Evolutionary conservation across 2,113 vertebrate genomes (phyloP).

Genomic region (Hirundichthys speculiger): DNA sequence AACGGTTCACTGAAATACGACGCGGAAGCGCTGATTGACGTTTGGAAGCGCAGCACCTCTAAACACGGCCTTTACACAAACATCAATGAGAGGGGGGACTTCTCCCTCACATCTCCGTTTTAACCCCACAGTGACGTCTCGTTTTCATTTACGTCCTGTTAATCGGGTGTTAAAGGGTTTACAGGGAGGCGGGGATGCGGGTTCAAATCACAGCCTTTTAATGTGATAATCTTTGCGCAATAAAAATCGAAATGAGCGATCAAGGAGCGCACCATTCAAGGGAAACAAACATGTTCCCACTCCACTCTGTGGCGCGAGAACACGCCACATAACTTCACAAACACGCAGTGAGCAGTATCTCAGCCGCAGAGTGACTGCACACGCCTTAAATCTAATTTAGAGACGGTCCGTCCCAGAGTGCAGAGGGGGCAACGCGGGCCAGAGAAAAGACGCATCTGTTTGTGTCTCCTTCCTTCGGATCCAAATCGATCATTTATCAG

Average conservation of each 20-base stretch:
- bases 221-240: slow-evolving; percentile 18
- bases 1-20: slow-evolving; percentile 88
- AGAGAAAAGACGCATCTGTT: slow-evolving; percentile 72
- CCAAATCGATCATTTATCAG: slow-evolving; percentile 81
- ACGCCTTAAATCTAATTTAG: slow-evolving; percentile 42
- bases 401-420: slow-evolving; percentile 23
- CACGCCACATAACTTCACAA: slow-evolving; percentile 2
- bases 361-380: slow-evolving; percentile 4
- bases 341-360: slow-evolving; percentile 3
- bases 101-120: slow-evolving; percentile 48
- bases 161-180: slow-evolving; percentile 42
- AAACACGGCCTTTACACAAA: slow-evolving; percentile 68
- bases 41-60: slow-evolving; percentile 61
- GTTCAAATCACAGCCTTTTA: slow-evolving; percentile 34
- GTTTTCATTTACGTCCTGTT: slow-evolving; percentile 59
- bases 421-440: slow-evolving; percentile 34
- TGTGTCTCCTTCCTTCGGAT: slow-evolving; percentile 74
- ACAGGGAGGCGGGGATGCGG: background rate
- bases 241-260: slow-evolving; percentile 25
- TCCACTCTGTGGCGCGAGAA: background rate
- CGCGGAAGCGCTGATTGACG: slow-evolving; percentile 74
- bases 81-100: slow-evolving; percentile 66
- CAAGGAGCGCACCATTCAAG: background rate
- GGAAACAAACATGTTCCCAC: no score
- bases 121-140: slow-evolving; percentile 35